phyloP scores from a whole-genome alignment of 1,140 invertebrate genomes.

The Megathymus violae region DNA sequence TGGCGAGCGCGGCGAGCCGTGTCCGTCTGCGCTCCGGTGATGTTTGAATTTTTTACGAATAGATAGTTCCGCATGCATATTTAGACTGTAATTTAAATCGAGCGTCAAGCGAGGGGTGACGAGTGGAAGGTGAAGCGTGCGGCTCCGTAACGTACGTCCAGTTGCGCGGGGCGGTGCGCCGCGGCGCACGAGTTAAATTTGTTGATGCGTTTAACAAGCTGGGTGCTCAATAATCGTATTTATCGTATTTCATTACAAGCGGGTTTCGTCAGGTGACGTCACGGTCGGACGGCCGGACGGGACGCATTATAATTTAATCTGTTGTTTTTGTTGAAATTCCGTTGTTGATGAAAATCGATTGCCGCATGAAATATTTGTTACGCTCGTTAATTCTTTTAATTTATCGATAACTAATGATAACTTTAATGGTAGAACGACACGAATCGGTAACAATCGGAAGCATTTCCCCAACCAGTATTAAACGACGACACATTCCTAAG shows the following conservation, averaged over 20 bases:
- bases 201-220: slow-evolving; percentile 19
- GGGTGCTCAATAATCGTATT: slow-evolving; percentile 28
- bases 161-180: slow-evolving; percentile 1
- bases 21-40: too few species aligned
- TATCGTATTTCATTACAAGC: slow-evolving; percentile 13
- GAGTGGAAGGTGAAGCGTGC: slow-evolving; percentile 16
- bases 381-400: slow-evolving; percentile 13
- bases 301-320: slow-evolving; percentile 18
- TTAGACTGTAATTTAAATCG: slow-evolving; percentile 6
- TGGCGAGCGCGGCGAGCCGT: too few species aligned
- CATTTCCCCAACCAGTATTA: slow-evolving; percentile 66
- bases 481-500: slow-evolving; percentile 74
- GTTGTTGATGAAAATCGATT: slow-evolving; percentile 27
- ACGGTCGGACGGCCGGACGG: not conserved
- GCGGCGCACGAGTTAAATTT: slow-evolving; percentile 20
- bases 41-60: too few species aligned
- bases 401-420: slow-evolving; percentile 17
- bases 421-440: slow-evolving; percentile 10
- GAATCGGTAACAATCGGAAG: slow-evolving; percentile 44
- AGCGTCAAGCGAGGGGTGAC: too few species aligned
- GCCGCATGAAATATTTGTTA: slow-evolving; percentile 25
- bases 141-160: slow-evolving; percentile 22
- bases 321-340: slow-evolving; percentile 27
- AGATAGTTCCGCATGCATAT: slow-evolving; percentile 14
- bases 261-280: not conserved